Evolutionary conservation across 2,888 invertebrate genomes (phyloP).

Genomic region (Lampropteryx suffumata): DNA sequence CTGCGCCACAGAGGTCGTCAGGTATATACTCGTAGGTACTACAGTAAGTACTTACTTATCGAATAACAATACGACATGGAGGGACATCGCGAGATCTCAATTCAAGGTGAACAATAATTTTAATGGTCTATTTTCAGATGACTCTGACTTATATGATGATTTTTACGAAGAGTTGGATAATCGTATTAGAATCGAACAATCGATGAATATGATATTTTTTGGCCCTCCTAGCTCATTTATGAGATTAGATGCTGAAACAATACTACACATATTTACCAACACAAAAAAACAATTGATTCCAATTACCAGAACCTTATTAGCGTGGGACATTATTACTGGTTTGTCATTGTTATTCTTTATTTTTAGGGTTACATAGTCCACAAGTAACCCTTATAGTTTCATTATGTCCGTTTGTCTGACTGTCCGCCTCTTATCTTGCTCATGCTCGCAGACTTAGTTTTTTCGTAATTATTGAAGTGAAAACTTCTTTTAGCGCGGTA

Average conservation of each 20-base stretch:
- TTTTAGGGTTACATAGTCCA: background rate
- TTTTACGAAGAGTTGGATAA: conserved; percentile 72
- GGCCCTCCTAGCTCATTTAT: conserved; percentile 67
- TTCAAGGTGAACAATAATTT: too few relatives aligned
- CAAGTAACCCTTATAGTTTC: too few relatives aligned
- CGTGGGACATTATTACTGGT: conserved; percentile 77
- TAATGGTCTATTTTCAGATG: conserved; percentile 43
- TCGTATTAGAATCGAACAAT: conserved; percentile 50
- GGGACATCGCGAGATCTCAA: too few relatives aligned
- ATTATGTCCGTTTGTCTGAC: too few relatives aligned
- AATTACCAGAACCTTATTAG: conserved; percentile 57
- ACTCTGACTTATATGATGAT: conserved; percentile 53
- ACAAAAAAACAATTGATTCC: conserved; percentile 65
- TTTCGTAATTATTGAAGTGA: too few relatives aligned
- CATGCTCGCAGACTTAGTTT: too few relatives aligned
- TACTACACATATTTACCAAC: conserved; percentile 62
- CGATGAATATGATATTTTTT: conserved; percentile 73
- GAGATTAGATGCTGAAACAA: conserved; percentile 66
- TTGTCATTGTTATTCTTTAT: conserved; percentile 6
- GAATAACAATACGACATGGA: too few relatives aligned
- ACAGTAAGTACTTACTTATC: background rate
- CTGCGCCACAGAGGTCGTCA: too few relatives aligned
- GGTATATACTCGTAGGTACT: too few relatives aligned
- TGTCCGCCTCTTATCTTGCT: too few relatives aligned
- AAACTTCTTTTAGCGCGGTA: too few relatives aligned